Base-by-base conservation (phyloP, 2,113 vertebrate species). In the Rissa tridactyla region DNA sequence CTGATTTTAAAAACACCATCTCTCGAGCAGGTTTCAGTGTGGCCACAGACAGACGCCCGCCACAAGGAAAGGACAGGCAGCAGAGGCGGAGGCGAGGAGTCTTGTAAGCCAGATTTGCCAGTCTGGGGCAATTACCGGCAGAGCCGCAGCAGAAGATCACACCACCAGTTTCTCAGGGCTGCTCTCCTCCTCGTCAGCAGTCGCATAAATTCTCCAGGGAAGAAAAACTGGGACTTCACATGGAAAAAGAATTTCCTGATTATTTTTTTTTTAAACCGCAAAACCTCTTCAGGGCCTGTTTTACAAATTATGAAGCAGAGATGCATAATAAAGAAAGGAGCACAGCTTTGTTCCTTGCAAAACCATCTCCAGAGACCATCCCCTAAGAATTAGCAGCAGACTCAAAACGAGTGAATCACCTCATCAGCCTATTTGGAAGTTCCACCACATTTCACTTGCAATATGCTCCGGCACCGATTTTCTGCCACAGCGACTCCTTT, bases 1-100 rank as follows among this genome's bases (percentile, higher is more conserved):
- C 8, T 3, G 1, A 4, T 26, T 22, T 34, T 7, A 55, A 11
- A n/a, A 22, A 7, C 7, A 3, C 16, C 6, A 2, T 18, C n/a
- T 12, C 44, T 13, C 1, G 5, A 38, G 19, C 23, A 10, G 61
- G 60, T 26, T 21, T 12, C 11, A 3, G 8, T 1, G 29, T 3
- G 61, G 54, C 36, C 30, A 12, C 83, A 22, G 58, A 7, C 34
- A 7, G 34, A 34, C 11, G 3, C 54, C 20, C 10, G 9, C 42
- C 55, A 13, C 36, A 8, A 29, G 47, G 38, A 22, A 54, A 27
- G 27, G 34, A 25, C 10, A 15, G 49, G 15, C 30, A 15, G 68
- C 38, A 32, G 69, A 32, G 38, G 36, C 4, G 32, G 69, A 38
- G 21, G 13, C 1, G 34, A 38, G 58, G 17, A 22, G 40, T 6